phyloP scores from a whole-genome alignment of 2,888 invertebrate genomes.

The Oconnorella tubifera region DNA sequence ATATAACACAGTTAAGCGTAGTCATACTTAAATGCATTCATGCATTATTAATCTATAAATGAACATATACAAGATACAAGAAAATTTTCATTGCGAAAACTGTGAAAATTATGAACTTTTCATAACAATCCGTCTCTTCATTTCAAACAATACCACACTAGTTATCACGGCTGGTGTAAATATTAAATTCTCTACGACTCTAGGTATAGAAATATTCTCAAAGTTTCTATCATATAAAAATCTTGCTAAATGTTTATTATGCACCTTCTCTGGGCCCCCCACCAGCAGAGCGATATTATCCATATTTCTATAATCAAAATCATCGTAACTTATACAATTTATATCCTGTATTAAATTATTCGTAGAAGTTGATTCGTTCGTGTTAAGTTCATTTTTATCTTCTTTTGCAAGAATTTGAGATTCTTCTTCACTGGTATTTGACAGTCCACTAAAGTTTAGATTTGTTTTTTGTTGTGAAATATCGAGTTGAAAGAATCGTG shows the following conservation, averaged over 20 bases:
- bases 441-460: not conserved
- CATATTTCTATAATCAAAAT: not conserved
- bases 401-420: not conserved
- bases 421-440: not conserved
- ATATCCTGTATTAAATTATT: no score
- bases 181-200: not conserved
- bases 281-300: not conserved
- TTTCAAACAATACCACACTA: constrained; percentile 21
- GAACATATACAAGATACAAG: no score
- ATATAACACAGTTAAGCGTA: no score
- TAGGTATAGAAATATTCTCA: not conserved
- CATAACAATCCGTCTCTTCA: constrained; percentile 15
- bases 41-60: no score
- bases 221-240: not conserved
- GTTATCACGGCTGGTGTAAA: constrained; percentile 6
- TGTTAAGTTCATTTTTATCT: not conserved
- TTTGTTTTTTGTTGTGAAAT: not conserved
- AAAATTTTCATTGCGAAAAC: no score
- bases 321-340: not conserved
- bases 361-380: no score
- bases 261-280: no score
- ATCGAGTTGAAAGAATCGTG: not conserved
- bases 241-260: not conserved
- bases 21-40: no score
- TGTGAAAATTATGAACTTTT: no score